Evolutionary conservation across 2,113 vertebrate genomes (phyloP), one percentile per base, ranked within the genome.

Genomic region (Urocynchramus pylzowi): DNA sequence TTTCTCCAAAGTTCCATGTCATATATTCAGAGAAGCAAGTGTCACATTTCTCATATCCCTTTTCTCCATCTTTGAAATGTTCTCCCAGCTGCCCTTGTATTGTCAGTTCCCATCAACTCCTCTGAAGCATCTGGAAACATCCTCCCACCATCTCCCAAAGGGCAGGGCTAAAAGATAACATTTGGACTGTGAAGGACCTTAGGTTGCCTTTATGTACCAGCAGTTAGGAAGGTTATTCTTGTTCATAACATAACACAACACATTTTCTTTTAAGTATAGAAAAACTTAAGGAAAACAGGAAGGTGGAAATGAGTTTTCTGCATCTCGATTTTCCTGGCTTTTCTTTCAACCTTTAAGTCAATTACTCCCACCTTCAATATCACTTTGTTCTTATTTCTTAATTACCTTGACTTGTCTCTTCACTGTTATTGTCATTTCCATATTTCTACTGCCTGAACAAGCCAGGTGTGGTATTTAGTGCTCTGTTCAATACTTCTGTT

Each of bases 381-480:
- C 49, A 68, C n/a, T 83, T 73, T 86, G 59, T 68, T 96, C 83
- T 87, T 81, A 75, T 89, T 84, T 95, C 84, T 89, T 95, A 94
- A 95, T 95, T 91, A 95, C n/a, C 47, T 64, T 92, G 85, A 92
- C 71, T 96, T 95, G 90, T 95, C 50, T 89, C 77, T 82, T 87
- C 77, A 84, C 49, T 70, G 54, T 77, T 95, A 91, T 27, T 81
- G 61, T 60, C 44, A 96, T 89, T 92, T 87, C 80, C 65, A 53
- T 71, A 81, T 78, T 91, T 91, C 53, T 84, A 90, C 60, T 81
- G 84, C 65, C 80, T 91, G 91, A 94, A 86, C 21, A 91, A 95
- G 60, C 41, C 44, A 84, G 64, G 30, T 78, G 64, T 73, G 64
- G 67, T 89, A 95, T 81, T 97, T 84, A 87, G 56, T 8, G 42